phyloP scores from a whole-genome alignment of 2,797 vertebrate genomes.

The Bufotes viridis region DNA sequence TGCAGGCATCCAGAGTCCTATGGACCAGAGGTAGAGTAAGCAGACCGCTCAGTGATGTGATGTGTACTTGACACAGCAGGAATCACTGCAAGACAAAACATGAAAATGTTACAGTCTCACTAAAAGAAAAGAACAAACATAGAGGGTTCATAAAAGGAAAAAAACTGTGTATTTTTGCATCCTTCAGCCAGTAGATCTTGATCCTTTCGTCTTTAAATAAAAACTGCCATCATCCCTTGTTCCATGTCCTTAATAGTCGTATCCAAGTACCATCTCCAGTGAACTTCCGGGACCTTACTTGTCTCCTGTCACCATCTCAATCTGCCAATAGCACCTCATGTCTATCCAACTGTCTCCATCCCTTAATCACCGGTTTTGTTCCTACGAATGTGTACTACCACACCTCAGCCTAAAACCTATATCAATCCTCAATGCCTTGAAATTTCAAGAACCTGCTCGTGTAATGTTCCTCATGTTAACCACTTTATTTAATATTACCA shows the following conservation, averaged over 20 bases:
- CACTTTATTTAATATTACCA: not conserved
- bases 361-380: not conserved
- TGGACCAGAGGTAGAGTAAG: not conserved
- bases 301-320: not conserved
- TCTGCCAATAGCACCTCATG: not conserved
- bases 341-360: not conserved
- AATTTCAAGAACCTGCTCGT: not conserved
- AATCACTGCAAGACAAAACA: constrained; percentile 39
- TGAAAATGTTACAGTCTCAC: not conserved
- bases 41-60: not conserved
- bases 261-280: not conserved
- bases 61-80: not conserved
- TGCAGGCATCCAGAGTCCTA: not conserved
- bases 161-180: not conserved
- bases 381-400: not conserved
- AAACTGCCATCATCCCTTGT: not conserved
- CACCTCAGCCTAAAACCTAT: not conserved
- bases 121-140: not conserved
- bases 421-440: not conserved
- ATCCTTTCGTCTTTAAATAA: not conserved
- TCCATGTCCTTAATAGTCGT: not conserved
- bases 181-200: not conserved
- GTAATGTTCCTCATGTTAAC: not conserved
- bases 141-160: not conserved
- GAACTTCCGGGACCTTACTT: not conserved